Base-by-base conservation (phyloP, 1,140 invertebrate species). In the Atta cephalotes region DNA sequence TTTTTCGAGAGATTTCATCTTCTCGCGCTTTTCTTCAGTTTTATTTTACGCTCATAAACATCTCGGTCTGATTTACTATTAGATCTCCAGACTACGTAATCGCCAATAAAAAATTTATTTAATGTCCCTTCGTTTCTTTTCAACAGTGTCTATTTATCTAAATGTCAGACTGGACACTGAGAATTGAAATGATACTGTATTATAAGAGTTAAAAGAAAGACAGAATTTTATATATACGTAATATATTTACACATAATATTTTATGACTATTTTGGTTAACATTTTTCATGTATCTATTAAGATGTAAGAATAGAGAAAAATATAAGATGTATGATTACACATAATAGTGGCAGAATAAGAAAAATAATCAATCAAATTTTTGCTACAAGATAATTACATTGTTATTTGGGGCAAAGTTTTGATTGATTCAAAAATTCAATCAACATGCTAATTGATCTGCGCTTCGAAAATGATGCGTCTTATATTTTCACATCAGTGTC, bases 41-140 rank as follows among this genome's bases (percentile, higher is more conserved):
- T 58, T 82, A 82, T 60, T 60, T 72, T 49, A 71, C 4, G 51
- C 51, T 60, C 65, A 49, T 56, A 82, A 58, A 82, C 79, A 45
- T 72, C 79, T 25, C 65, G 58, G 25, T 21, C 12, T 79, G 62
- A 79, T 79, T 79, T 79, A 79, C 25, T 79, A 79, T 79, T 66
- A 79, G 45, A 66, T 79, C 45, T 39, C 16, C 45, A n/a, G 25
- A 66, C 10, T 39, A 65, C 25, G 39, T 62, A 62, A 77, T 35
- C 31, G 21, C 1, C 6, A 31, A 66, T 49, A 79, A 79, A 79
- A 31, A 79, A 35, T 66, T 79, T 79, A 31, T 66, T 66, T 66
- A 51, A 66, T 21, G 39, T 7, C 14, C 12, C 35, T 66, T 9
- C 16, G 45, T 66, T 65, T 51, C 25, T 31, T 66, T 58, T 66